Percentiles rank a stretch among this genome's conserved stretches.
Evolutionary conservation across 35 echinoderm and acorn worm genomes (phyloP).

Genomic region (Ptychodera flava): DNA sequence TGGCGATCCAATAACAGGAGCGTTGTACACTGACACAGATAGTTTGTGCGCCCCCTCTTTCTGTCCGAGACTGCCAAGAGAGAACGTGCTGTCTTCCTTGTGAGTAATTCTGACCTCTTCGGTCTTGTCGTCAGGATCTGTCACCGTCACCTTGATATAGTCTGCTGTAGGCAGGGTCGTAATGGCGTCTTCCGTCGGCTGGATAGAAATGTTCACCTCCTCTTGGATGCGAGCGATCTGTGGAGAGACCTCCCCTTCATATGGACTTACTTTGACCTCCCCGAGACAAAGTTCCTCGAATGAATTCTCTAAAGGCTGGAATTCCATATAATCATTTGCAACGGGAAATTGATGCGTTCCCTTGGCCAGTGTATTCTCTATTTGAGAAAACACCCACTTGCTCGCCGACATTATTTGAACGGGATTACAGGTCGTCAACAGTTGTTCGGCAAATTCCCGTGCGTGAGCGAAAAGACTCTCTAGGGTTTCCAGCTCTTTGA

Average conservation of each 20-base stretch:
- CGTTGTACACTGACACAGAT: not conserved
- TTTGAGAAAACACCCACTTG: not conserved
- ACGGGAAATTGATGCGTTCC: not conserved
- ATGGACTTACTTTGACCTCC: not conserved
- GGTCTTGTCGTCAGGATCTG: not conserved
- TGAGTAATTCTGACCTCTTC: not conserved
- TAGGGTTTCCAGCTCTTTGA: not conserved
- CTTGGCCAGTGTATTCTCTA: not conserved
- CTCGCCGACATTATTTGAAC: not conserved
- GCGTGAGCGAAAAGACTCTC: not conserved
- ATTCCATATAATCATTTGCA: not conserved
- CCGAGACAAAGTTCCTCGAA: not conserved
- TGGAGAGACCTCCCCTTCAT: not conserved
- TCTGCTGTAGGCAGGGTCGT: not conserved
- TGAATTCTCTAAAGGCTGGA: not conserved
- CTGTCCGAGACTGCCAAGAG: not conserved
- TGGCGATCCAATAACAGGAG: no score
- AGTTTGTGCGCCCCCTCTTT: not conserved
- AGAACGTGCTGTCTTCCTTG: not conserved
- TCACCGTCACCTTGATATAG: not conserved
- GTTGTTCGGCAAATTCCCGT: not conserved
- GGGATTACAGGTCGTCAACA: not conserved
- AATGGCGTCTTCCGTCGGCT: not conserved
- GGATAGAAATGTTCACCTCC: not conserved
- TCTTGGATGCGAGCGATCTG: not conserved